A percentile compares a stretch with the other conserved stretches of the same genome.
These are phyloP conservation scores for Megaceryle maxima DNA, from an alignment of 2,113 vertebrate genomes.

Conservation along the genomic window DNA sequence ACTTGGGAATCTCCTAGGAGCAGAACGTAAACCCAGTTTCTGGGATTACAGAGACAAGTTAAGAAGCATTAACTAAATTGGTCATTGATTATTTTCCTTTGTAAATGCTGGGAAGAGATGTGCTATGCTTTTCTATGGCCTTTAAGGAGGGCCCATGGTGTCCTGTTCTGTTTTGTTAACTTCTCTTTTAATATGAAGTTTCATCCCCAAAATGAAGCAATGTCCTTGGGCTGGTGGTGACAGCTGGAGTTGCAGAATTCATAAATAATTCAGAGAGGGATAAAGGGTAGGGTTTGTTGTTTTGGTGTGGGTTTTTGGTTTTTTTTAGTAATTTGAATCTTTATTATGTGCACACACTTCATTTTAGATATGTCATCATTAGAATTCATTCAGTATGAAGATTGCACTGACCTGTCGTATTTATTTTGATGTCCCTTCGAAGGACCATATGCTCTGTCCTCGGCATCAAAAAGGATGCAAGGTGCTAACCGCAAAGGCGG, in stretches of 20 bases:
- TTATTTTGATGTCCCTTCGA: constrained; percentile 57
- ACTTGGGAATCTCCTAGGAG: background rate
- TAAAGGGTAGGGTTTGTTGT: background rate
- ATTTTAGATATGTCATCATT: constrained; percentile 42
- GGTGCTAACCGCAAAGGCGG: background rate
- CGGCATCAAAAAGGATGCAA: background rate
- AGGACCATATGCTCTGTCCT: constrained; percentile 64
- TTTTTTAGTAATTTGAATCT: constrained; percentile 35
- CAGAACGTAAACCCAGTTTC: background rate
- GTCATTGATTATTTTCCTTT: background rate
- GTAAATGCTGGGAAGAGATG: background rate
- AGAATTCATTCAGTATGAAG: constrained; percentile 51
- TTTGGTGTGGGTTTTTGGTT: background rate
- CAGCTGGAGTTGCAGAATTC: constrained; percentile 56
- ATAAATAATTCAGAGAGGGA: constrained; percentile 64
- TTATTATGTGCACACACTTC: constrained; percentile 52
- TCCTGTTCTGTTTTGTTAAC: background rate
- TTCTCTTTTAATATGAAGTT: constrained; percentile 27
- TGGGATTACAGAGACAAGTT: background rate
- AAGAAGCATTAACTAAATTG: background rate
- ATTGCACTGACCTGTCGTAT: constrained; percentile 60
- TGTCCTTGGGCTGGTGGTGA: constrained; percentile 61
- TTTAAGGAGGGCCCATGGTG: background rate
- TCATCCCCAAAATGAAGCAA: constrained; percentile 44
- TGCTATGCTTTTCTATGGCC: background rate